Evolutionary conservation across 2,797 vertebrate genomes (phyloP).

Genomic region (Gephyroberyx darwinii): DNA sequence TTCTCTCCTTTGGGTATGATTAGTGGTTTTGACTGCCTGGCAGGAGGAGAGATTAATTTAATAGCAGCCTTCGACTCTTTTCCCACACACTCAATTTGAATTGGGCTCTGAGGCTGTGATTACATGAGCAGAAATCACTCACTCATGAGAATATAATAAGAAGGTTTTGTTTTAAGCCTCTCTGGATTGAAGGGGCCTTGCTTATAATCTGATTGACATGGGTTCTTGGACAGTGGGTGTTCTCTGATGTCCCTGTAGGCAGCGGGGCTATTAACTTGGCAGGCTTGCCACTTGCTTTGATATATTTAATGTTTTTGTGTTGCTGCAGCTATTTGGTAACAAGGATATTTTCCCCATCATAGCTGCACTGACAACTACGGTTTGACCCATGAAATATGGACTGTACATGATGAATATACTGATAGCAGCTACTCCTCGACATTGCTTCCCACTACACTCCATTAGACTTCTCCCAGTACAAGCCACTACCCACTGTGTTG

Average conservation of each 20-base stretch:
- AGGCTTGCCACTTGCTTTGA: slow-evolving; percentile 46
- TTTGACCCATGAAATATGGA: slow-evolving; percentile 32
- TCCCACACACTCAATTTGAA: slow-evolving; percentile 74
- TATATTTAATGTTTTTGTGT: slow-evolving; percentile 41
- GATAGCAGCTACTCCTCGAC: slow-evolving; percentile 56
- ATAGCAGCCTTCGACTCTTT: slow-evolving; percentile 70
- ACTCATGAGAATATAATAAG: slow-evolving; percentile 73
- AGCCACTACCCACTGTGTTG: slow-evolving; percentile 53
- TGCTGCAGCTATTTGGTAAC: slow-evolving; percentile 31
- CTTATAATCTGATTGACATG: slow-evolving; percentile 68
- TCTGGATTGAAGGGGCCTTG: slow-evolving; percentile 66
- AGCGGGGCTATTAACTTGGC: slow-evolving; percentile 59
- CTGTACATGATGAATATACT: slow-evolving; percentile 27
- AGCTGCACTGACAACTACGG: slow-evolving; percentile 37
- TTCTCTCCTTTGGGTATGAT: slow-evolving; percentile 73
- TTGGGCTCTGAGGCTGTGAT: slow-evolving; percentile 71
- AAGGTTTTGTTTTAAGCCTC: slow-evolving; percentile 65
- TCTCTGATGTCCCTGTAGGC: slow-evolving; percentile 56
- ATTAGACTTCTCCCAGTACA: slow-evolving; percentile 41
- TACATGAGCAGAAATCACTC: slow-evolving; percentile 72
- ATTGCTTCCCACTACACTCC: slow-evolving; percentile 60
- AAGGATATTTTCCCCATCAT: slow-evolving; percentile 6
- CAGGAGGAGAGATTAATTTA: slow-evolving; percentile 73
- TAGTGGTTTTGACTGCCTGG: slow-evolving; percentile 71
- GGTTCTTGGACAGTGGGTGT: slow-evolving; percentile 62